Base-by-base conservation (phyloP, 2,113 vertebrate species). In the Zosterops pallidus region DNA sequence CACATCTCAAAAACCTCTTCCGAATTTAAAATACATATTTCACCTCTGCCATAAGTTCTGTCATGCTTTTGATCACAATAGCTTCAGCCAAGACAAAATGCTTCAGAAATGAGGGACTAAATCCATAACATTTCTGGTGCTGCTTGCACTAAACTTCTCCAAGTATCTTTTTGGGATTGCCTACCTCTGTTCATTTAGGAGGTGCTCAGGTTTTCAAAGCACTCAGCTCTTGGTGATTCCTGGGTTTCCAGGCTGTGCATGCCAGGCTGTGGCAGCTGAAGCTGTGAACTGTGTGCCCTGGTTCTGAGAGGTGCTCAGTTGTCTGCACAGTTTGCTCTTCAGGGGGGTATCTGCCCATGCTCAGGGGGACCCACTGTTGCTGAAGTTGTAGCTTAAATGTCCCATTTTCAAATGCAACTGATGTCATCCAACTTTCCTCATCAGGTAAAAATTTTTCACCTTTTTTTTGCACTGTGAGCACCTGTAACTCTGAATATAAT, bases 1-100 rank as follows among this genome's bases (percentile, higher is more conserved):
- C 69, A 78, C 62, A 69, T 94, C 74, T 82, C 81, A 63, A 92
- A 95, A 91, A 76, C 29, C 64, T 89, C 53, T 91, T 86, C 82
- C 68, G 86, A 77, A 77, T 83, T 77, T 74, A 65, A 92, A 94
- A 83, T 72, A 80, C 9, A 0, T 57, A 39, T 88, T 96, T 95
- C 64, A 76, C 86, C 82, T 86, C 63, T 94, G 55, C 90, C 46
- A 1, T 77, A 74, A 94, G n/a, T 89, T 86, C 77, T 79, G 55
- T 75, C 77, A 33, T 33, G 59, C 80, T 70, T 92, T 92, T 17
- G 2, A 60, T 90, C 56, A 70, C 75, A 69, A 69, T 64, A 62
- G 56, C 42, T 91, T 90, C 78, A 69, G 65, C 70, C 70, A 88
- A 92, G 87, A 67, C 41, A 53, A 87, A 95, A 79, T 63, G 67